phyloP scores from a whole-genome alignment of 1,140 invertebrate species.

The Drosophila lacteicornis region DNA sequence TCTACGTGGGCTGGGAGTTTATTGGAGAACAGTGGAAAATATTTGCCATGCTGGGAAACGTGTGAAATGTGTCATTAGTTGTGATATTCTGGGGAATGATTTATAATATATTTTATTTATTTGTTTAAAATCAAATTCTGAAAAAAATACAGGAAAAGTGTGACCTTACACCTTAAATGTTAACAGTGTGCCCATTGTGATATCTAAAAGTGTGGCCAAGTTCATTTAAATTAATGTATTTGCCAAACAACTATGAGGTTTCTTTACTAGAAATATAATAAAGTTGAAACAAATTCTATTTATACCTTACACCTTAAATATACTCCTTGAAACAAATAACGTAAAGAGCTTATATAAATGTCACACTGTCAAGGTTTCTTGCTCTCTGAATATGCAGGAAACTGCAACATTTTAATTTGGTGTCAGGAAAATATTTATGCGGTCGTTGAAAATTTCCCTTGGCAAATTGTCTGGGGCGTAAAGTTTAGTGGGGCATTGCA shows the following conservation, averaged over 20 bases:
- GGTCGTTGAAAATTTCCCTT: slow-evolving; percentile 26
- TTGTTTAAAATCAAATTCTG: too few species aligned
- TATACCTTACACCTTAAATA: too few species aligned
- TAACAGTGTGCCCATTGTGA: not conserved
- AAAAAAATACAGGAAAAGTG: not conserved
- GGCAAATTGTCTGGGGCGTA: slow-evolving; percentile 27
- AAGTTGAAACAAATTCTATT: not conserved
- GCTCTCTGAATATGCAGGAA: not conserved
- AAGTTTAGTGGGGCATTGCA: slow-evolving; percentile 23
- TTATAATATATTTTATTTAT: not conserved
- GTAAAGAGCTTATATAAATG: slow-evolving; percentile 3
- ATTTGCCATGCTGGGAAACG: not conserved
- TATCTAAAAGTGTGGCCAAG: not conserved
- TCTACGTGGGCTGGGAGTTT: slow-evolving; percentile 14
- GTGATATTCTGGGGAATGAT: not conserved
- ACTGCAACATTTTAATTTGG: slow-evolving; percentile 45
- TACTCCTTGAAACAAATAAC: too few species aligned
- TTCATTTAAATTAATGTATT: not conserved
- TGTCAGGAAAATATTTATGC: slow-evolving; percentile 46
- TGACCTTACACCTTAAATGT: not conserved
- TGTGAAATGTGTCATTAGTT: not conserved
- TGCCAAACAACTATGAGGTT: not conserved
- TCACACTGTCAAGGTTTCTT: not conserved
- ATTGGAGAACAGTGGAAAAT: slow-evolving; percentile 18
- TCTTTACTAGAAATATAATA: not conserved